phyloP scores from a whole-genome alignment of 2,797 vertebrate genomes.

The Anableps anableps region DNA sequence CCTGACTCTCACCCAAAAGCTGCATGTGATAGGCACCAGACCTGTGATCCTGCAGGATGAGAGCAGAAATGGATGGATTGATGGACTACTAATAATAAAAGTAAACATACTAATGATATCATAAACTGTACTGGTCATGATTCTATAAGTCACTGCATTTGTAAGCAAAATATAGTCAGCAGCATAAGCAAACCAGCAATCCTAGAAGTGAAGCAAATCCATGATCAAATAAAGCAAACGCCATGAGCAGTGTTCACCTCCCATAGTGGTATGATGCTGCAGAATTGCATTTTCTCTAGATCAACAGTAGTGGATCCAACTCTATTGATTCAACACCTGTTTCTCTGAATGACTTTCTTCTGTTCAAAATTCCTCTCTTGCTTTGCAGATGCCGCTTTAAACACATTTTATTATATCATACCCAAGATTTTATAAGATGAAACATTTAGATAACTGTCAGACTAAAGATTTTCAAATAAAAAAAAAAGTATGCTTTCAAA shows the following conservation, averaged over 20 bases:
- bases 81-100: no score
- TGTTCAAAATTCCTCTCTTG: constrained; percentile 39
- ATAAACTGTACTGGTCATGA: constrained; percentile 2
- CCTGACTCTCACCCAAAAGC: no score
- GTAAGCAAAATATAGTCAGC: background rate
- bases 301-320: constrained; percentile 58
- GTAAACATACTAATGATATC: no score
- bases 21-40: no score
- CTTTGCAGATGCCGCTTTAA: constrained; percentile 21
- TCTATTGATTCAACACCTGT: constrained; percentile 61
- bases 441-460: constrained; percentile 11
- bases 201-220: background rate
- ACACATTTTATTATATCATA: constrained; percentile 9
- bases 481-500: no score
- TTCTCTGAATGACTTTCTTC: constrained; percentile 52
- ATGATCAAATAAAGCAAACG: background rate
- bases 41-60: no score
- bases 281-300: constrained; percentile 29
- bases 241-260: background rate
- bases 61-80: no score
- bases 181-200: background rate
- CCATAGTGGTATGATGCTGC: background rate
- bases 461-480: background rate
- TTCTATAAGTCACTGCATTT: background rate
- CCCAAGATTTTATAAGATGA: background rate